A percentile compares a stretch with the other conserved stretches of the same genome.
Conservation (phyloP, 2,888 invertebrate species). For the Scaptomyza parva region DNA sequence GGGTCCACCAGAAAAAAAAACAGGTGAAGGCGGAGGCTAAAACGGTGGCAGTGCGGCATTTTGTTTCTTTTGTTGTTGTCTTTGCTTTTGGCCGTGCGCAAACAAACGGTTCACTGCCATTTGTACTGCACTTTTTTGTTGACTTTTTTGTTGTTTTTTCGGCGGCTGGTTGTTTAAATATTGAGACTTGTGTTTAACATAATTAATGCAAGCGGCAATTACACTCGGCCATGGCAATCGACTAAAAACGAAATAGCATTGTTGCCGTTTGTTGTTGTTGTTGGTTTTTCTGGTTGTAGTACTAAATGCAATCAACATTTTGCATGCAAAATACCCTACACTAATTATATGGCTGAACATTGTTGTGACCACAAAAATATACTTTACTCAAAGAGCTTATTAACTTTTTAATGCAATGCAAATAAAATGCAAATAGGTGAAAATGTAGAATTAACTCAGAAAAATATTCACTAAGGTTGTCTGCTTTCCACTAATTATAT, state of each 20-base stretch:
- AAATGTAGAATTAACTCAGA: no score
- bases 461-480: no score
- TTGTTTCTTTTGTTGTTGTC: constrained; percentile 47
- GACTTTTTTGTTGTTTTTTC: constrained; percentile 35
- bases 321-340: constrained; percentile 52
- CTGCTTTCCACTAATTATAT: no score
- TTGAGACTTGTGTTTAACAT: constrained; percentile 77
- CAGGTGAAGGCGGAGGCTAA: background rate
- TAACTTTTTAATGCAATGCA: background rate
- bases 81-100: constrained; percentile 66
- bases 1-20: no score
- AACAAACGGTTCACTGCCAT: constrained; percentile 77
- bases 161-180: constrained; percentile 69
- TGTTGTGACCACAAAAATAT: constrained; percentile 18
- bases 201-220: constrained; percentile 77
- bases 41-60: constrained; percentile 44
- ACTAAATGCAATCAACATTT: constrained; percentile 68
- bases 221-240: constrained; percentile 56
- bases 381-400: background rate
- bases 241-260: constrained; percentile 25
- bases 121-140: constrained; percentile 51
- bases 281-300: constrained; percentile 10
- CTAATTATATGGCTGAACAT: constrained; percentile 63
- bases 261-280: constrained; percentile 8
- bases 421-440: background rate